Evolutionary conservation across 2,888 invertebrate genomes (phyloP).

Genomic region (Andrena praecox): DNA sequence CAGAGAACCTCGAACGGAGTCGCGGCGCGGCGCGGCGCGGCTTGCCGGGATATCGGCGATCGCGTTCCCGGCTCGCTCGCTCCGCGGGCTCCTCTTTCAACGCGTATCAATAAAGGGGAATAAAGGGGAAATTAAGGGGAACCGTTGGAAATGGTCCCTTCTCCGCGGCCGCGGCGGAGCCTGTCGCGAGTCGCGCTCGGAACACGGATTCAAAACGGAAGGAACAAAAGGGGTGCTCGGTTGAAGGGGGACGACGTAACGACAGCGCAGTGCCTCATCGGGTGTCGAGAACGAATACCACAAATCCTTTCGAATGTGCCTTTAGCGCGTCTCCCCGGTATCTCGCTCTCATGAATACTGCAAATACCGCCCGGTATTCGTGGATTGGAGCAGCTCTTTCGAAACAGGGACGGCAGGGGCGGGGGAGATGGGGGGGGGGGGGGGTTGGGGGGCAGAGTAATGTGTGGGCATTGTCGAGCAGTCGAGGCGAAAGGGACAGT

Average conservation of each 20-base stretch:
- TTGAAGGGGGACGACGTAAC: conserved; percentile 52
- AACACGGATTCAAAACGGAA: conserved; percentile 41
- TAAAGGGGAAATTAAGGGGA: conserved; percentile 39
- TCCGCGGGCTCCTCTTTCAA: not conserved
- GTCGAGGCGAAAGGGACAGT: conserved; percentile 54
- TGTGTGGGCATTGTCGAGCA: conserved; percentile 61
- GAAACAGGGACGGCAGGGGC: conserved; percentile 16
- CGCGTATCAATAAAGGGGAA: conserved; percentile 12
- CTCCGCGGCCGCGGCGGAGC: not conserved
- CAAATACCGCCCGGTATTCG: conserved; percentile 71
- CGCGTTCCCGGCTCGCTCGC: not conserved
- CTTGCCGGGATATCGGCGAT: conserved; percentile 17
- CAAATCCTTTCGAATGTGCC: conserved; percentile 72
- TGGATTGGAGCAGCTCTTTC: conserved; percentile 69
- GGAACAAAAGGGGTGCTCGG: conserved; percentile 49
- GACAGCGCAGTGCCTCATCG: conserved; percentile 67
- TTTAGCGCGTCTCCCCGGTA: conserved; percentile 73
- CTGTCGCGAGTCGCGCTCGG: conserved; percentile 49
- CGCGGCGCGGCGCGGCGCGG: conserved; percentile 17
- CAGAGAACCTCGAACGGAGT: conserved; percentile 20
- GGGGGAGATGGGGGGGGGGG: too few relatives aligned
- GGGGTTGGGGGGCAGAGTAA: conserved; percentile 37
- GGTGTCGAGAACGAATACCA: conserved; percentile 74
- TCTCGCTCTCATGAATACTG: conserved; percentile 79
- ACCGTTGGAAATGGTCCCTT: conserved; percentile 10